Percentiles rank a stretch among this genome's conserved stretches.
Evolutionary conservation across 2,888 invertebrate genomes (phyloP).

Genomic region (Campoplex nolae): DNA sequence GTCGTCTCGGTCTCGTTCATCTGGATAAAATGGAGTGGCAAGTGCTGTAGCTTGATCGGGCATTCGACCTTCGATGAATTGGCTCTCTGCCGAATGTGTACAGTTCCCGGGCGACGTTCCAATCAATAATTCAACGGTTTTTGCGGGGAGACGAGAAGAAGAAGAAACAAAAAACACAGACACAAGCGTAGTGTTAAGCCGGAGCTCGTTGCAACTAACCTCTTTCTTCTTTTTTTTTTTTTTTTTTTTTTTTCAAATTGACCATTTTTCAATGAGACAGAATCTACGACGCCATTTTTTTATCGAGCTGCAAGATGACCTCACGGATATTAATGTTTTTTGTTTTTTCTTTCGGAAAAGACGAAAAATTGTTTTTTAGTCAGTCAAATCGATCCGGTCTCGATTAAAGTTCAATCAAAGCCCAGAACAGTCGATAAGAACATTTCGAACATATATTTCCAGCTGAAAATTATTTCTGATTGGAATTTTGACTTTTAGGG

Average conservation of each 20-base stretch:
- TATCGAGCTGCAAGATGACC: neutral
- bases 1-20: constrained; percentile 80
- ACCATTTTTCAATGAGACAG: constrained; percentile 1
- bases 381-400: too few relatives aligned
- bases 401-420: too few relatives aligned
- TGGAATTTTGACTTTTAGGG: too few relatives aligned
- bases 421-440: too few relatives aligned
- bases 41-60: constrained; percentile 81
- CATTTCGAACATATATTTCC: too few relatives aligned
- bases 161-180: constrained; percentile 68
- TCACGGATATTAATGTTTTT: neutral
- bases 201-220: constrained; percentile 9
- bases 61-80: constrained; percentile 78
- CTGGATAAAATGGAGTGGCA: constrained; percentile 80
- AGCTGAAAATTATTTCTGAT: too few relatives aligned
- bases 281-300: neutral
- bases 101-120: constrained; percentile 61
- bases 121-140: constrained; percentile 80
- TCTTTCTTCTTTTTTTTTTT: neutral
- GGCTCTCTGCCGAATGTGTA: constrained; percentile 71
- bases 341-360: neutral
- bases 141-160: constrained; percentile 68
- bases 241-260: neutral
- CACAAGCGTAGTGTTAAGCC: constrained; percentile 72
- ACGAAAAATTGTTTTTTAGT: neutral